phyloP scores from a whole-genome alignment of 2,113 vertebrate genomes.

The Perca fluviatilis region DNA sequence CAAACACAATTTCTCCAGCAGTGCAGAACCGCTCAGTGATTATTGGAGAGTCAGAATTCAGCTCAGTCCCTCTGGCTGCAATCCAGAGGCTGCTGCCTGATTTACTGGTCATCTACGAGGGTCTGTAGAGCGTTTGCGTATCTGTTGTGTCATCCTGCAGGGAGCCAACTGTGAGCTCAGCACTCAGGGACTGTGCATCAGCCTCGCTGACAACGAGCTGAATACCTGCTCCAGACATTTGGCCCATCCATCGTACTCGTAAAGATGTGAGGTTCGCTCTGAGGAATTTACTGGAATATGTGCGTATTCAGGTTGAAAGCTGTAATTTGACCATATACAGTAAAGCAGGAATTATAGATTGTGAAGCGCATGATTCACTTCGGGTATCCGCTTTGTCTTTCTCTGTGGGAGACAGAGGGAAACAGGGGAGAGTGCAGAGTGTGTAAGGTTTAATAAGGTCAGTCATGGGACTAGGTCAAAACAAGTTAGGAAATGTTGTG shows the following conservation, averaged over 20 bases:
- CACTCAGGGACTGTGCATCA: conserved; percentile 60
- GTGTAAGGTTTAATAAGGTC: conserved; percentile 15
- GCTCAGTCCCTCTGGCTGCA: conserved; percentile 20
- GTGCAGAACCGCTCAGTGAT: not conserved
- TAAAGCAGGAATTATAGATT: conserved; percentile 35
- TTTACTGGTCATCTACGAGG: conserved; percentile 49
- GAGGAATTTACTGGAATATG: conserved; percentile 52
- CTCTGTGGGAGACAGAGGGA: not conserved
- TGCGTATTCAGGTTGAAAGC: conserved; percentile 4
- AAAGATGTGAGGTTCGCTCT: conserved; percentile 45
- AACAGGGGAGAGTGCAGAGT: not conserved
- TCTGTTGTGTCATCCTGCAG: conserved; percentile 62
- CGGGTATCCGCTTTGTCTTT: conserved; percentile 11
- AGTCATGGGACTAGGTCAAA: not conserved
- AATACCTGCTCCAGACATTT: conserved; percentile 55
- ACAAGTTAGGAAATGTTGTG: conserved; percentile 21
- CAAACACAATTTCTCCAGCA: not conserved
- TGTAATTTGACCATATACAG: conserved; percentile 20
- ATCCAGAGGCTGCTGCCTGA: conserved; percentile 48
- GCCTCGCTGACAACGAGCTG: conserved; percentile 56
- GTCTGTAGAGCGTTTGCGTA: conserved; percentile 26
- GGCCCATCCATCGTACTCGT: conserved; percentile 44
- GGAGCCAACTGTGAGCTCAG: conserved; percentile 68
- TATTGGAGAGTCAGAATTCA: conserved; percentile 12
- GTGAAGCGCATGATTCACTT: conserved; percentile 21